These are phyloP conservation scores for Coelinius sp. DNA, from an alignment of 2,888 invertebrate genomes.

Conservation along the genomic window DNA sequence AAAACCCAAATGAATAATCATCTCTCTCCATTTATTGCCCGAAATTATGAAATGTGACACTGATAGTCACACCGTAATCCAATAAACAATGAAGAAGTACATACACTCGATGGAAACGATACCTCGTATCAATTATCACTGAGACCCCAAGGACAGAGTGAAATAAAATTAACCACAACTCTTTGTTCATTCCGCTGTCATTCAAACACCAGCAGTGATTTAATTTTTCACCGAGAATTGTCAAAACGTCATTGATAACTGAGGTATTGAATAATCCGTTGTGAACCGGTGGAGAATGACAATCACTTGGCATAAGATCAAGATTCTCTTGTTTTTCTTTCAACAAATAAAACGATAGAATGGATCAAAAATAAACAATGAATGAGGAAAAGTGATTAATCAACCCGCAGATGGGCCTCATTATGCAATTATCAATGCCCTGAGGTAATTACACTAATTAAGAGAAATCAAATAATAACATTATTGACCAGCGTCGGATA, in stretches of 20 bases:
- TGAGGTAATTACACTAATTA: neutral
- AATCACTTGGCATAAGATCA: neutral
- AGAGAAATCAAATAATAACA: neutral
- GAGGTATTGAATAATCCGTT: neutral
- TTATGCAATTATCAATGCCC: neutral
- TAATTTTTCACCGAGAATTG: neutral
- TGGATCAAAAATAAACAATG: neutral
- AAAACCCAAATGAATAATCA: too few relatives aligned
- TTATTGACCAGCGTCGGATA: constrained; percentile 60
- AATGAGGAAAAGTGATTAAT: neutral
- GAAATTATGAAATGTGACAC: too few relatives aligned
- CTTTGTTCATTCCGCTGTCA: constrained; percentile 4
- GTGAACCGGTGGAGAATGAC: neutral
- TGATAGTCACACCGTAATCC: too few relatives aligned
- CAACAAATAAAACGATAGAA: neutral
- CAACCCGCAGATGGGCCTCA: neutral
- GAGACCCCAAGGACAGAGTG: neutral
- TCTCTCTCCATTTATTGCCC: too few relatives aligned
- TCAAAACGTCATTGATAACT: constrained; percentile 12
- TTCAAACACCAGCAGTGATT: neutral
- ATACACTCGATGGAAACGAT: neutral
- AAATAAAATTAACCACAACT: neutral
- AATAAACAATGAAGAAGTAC: neutral
- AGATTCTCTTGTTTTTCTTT: neutral
- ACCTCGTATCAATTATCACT: neutral